phyloP scores from a whole-genome alignment of 1,140 invertebrate genomes.

The Eciton burchellii region DNA sequence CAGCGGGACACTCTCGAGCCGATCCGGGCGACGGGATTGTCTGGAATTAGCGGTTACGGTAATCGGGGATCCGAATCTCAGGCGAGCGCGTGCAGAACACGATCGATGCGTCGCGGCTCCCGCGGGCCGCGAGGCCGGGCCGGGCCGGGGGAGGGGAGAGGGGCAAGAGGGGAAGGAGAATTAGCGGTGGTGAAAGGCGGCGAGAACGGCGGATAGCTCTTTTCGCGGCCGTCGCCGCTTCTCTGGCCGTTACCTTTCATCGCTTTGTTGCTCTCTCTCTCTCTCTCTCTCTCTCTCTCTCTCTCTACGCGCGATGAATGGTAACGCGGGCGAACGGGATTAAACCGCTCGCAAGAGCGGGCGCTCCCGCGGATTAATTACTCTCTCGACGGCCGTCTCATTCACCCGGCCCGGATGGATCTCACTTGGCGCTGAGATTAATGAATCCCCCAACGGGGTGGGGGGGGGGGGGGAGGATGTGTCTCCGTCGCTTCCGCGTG shows the following conservation, averaged over 20 bases:
- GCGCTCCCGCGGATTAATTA: slow-evolving; percentile 10
- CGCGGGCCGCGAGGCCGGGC: too few relatives aligned
- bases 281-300: too few relatives aligned
- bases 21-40: too few relatives aligned
- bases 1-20: too few relatives aligned
- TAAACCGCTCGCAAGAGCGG: not conserved
- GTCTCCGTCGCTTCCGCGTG: not conserved
- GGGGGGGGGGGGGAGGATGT: too few relatives aligned
- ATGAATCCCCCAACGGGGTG: not conserved
- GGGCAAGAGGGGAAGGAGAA: slow-evolving; percentile 6
- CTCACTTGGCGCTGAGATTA: not conserved
- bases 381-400: not conserved
- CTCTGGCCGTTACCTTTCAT: slow-evolving; percentile 11
- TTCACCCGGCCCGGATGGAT: not conserved
- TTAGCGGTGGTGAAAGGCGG: slow-evolving; percentile 67
- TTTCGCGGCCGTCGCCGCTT: slow-evolving; percentile 31
- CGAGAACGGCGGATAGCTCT: slow-evolving; percentile 61
- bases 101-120: slow-evolving; percentile 57
- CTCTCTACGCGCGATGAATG: not conserved
- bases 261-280: slow-evolving; percentile 30
- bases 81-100: slow-evolving; percentile 59
- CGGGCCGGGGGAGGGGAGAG: not conserved
- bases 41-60: slow-evolving; percentile 63
- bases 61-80: slow-evolving; percentile 68
- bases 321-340: not conserved